phyloP scores from a whole-genome alignment of 2,797 vertebrate species.

The Clarias laeviceps region DNA sequence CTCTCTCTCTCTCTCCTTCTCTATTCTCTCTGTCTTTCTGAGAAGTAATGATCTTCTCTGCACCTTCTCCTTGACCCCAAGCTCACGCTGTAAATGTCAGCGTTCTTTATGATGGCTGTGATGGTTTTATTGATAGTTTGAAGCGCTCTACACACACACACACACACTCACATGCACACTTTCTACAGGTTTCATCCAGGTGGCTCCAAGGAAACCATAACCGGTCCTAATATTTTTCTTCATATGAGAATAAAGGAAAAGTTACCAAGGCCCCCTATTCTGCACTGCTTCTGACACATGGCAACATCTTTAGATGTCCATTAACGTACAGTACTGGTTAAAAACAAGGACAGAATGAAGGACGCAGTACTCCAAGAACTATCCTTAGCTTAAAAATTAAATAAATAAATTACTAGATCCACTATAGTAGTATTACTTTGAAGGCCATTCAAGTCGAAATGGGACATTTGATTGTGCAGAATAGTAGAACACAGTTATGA shows the following conservation, averaged over 20 bases:
- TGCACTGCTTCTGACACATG: background rate
- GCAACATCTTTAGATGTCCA: background rate
- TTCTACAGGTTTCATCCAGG: background rate
- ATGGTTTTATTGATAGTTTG: slow-evolving; percentile 76
- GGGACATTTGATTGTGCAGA: too few species aligned
- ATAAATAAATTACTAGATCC: background rate
- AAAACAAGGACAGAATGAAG: background rate
- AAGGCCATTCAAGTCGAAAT: too few species aligned
- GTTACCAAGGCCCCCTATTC: background rate
- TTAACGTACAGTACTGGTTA: background rate
- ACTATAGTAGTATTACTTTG: too few species aligned
- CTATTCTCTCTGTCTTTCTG: slow-evolving; percentile 26
- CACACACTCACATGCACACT: slow-evolving; percentile 26
- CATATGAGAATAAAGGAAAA: background rate
- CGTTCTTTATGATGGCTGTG: slow-evolving; percentile 74
- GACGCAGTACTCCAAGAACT: background rate
- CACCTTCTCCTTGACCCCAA: slow-evolving; percentile 71
- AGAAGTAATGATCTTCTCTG: slow-evolving; percentile 61
- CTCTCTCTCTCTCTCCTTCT: slow-evolving; percentile 54
- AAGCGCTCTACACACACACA: slow-evolving; percentile 41
- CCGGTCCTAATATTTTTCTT: slow-evolving; percentile 31
- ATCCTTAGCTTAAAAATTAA: background rate
- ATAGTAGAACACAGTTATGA: too few species aligned
- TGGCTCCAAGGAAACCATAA: slow-evolving; percentile 14
- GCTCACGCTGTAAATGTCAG: slow-evolving; percentile 76